Conservation (phyloP, 2,797 vertebrate species). For the Eospalax fontanierii region DNA sequence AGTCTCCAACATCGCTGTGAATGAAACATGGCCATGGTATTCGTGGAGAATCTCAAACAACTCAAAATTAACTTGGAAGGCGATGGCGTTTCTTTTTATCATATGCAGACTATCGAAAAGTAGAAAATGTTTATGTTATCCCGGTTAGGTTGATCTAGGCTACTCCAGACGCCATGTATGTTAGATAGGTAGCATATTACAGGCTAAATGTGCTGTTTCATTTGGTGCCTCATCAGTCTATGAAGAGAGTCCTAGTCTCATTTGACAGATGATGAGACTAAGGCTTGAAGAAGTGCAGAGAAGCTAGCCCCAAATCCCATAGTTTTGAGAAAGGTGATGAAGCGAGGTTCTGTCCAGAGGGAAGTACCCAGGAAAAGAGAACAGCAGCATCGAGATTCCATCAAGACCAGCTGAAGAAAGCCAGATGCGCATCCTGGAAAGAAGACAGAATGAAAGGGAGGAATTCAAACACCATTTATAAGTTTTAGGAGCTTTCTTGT, state of each 20-base stretch:
- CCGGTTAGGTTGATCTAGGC: background rate
- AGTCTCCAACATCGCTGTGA: background rate
- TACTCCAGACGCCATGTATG: background rate
- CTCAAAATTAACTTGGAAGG: constrained; percentile 54
- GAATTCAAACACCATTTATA: background rate
- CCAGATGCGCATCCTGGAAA: background rate
- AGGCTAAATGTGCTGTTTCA: background rate
- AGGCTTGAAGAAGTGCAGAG: background rate
- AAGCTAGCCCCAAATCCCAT: background rate
- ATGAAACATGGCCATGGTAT: background rate
- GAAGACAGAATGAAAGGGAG: constrained; percentile 26
- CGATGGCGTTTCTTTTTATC: constrained; percentile 12
- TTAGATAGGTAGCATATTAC: constrained; percentile 20
- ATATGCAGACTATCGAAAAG: constrained; percentile 6
- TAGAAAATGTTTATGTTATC: constrained; percentile 2
- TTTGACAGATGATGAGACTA: constrained; percentile 57
- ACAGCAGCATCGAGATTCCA: background rate
- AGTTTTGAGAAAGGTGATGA: background rate
- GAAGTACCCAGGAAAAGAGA: constrained; percentile 7
- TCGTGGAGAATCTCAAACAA: constrained; percentile 8
- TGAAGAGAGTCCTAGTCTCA: constrained; percentile 30
- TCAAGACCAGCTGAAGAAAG: background rate
- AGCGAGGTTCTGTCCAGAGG: background rate
- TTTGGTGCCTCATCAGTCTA: constrained; percentile 37
- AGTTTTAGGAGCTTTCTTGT: constrained; percentile 16